Evolutionary conservation across 2,888 invertebrate species (phyloP), one percentile per base, ranked within the genome.

Genomic region (Nineta flava): DNA sequence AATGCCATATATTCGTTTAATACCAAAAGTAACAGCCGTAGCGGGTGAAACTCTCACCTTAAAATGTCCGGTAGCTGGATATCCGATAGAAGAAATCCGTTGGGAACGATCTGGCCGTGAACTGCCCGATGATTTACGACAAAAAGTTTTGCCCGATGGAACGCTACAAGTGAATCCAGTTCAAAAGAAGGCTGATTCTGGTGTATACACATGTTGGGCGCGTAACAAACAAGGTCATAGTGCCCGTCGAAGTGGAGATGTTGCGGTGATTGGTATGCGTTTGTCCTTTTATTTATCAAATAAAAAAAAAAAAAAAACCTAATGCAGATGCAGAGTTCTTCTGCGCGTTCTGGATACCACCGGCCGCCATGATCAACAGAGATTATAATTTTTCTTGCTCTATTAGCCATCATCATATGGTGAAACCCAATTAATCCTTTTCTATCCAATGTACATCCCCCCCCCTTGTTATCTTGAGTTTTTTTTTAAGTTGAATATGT

Each of bases 21-120:
- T 87, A 64, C 81, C 81, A 31, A 86, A 87, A 69, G 80, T 86
- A 57, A 86, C 86, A 21, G 86, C 85, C 5, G 84, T 87, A 10
- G 85, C 85, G 9, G 84, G 84, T 45, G 82, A 85, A 64, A 76
- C 76, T 51, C 70, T 87, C 57, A 75, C 77, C 49, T 70, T 87
- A 51, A 81, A 82, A 64, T 87, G 87, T 66, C 86, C 86, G 16
- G 87, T 86, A 26, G 83, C 86, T 16, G 87, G 87, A 17, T 86
- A 83, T 66, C 87, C 87, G 19, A 82, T 87, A 54, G 81, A 83
- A 59, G 79, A 82, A 60, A 81, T 87, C 59, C 79, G 80, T 53
- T 87, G 87, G 87, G 83, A 83, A 62, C 76, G 83, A 58, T 78
- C 77, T 47, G 81, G 81, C 16, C 71, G 79, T 40, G 80, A 81